Base-by-base conservation (phyloP, 2,888 invertebrate species). In the Strigamia maritima region DNA sequence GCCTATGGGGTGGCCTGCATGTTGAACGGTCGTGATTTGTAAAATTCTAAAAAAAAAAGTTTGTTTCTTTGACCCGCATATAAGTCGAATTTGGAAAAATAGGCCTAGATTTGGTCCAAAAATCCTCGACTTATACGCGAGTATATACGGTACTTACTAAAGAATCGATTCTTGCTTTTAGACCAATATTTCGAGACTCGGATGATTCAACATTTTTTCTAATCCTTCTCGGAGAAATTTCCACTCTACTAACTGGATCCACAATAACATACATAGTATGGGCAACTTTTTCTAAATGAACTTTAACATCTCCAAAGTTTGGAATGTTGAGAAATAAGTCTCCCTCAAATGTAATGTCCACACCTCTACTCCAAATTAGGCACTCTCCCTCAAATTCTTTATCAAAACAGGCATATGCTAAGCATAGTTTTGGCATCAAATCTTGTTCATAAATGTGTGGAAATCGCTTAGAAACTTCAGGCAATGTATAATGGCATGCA, bases 171-270 rank as follows among this genome's bases (percentile, higher is more conserved):
- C 31, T 31, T 31, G 31, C 7, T 2, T 31, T 31, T 31, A 7
- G 31, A 4, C 31, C 31, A 31, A 31, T 31, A 7, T 2, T 31
- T 31, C 7, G 31, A 2, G 31, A 2, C 7, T 70, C 70, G 3
- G 19, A 3, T 16, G 22, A 10, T 60, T 31, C 80, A 31, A 94
- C 88, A 75, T 94, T 89, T 70, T 90, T 90, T 82, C 94, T 88
- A 31, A 95, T 92, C 83, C 94, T 94, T 82, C 91, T 91, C 2
- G 94, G 94, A 7, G 92, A 93, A 81, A 94, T 90, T 85, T 94
- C 94, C 80, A 90, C 90, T 83, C 91, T 89, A 78, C 90, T 91
- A 78, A 91, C 90, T 16, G 87, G 85, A 80, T 87, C 86, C 75
- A 88, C 82, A 77, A 83, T 85, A 7, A 88, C 82, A 81, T 86